Conservation (phyloP, 1,140 invertebrate species). For the Drosophila yakuba region DNA sequence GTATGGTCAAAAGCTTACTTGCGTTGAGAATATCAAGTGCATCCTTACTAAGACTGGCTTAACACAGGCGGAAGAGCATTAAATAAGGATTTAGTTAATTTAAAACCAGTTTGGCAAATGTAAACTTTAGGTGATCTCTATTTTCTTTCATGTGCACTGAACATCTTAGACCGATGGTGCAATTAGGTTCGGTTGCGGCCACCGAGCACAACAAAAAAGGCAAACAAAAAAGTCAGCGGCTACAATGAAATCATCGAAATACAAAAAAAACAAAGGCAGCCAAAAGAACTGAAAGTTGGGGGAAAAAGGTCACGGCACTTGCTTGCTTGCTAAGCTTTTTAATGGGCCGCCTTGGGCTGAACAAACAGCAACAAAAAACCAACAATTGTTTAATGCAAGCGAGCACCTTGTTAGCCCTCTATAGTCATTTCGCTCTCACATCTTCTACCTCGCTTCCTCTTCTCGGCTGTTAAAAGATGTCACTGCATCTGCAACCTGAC, state of each 20-base stretch:
- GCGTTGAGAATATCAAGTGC: too few species aligned
- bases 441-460: background rate
- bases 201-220: conserved; percentile 30
- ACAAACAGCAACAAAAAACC: conserved; percentile 26
- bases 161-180: conserved; percentile 57
- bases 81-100: too few species aligned
- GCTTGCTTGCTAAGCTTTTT: conserved; percentile 66
- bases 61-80: too few species aligned
- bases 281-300: conserved; percentile 68
- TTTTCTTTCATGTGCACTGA: conserved; percentile 23
- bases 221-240: conserved; percentile 18
- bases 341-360: conserved; percentile 70
- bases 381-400: conserved; percentile 31
- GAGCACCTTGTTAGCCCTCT: conserved; percentile 27
- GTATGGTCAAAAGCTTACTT: too few species aligned
- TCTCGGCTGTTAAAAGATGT: conserved; percentile 57
- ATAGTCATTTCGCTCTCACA: background rate
- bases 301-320: conserved; percentile 79
- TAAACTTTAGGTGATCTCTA: background rate
- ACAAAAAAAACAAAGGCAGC: conserved; percentile 33
- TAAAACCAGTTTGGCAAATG: background rate
- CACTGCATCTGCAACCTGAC: conserved; percentile 60
- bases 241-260: conserved; percentile 24
- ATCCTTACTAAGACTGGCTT: too few species aligned
- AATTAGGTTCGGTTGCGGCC: conserved; percentile 68